Base-by-base conservation (phyloP, 2,888 invertebrate genomes). In the Liodrosophila aerea region DNA sequence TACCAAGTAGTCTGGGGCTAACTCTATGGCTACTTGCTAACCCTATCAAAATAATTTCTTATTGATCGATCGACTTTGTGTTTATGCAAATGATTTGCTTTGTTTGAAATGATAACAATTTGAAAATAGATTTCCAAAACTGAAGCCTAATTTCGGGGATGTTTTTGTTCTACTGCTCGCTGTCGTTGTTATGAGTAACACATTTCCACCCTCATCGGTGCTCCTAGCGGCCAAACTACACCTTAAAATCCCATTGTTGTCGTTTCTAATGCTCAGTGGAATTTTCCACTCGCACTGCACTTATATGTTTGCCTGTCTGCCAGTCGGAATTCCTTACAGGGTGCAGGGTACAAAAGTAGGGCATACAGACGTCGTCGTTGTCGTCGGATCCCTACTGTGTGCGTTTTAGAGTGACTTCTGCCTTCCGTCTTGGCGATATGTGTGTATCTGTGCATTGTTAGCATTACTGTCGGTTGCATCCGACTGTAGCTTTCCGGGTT, bases 271-370 rank as follows among this genome's bases (percentile, higher is more conserved):
- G 51, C 33, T 37, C 74, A 83, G 70, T 86, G 88, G 88, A 87
- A 88, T 71, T 87, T 87, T 87, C 88, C 87, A 86, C 65, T 87
- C 77, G 56, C 45, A 13, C 65, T 77, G 83, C 78, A 85, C 76
- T 78, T 78, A 53, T 80, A 80, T 77, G 85, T 73, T 64, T 80
- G 85, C 83, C 64, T 47, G 63, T 56, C 68, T 61, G 53, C 40
- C 52, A 57, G 40, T 51, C 51, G 63, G n/a, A 45, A 12, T 52
- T 62, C 63, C 51, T 18, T 37, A 30, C 54, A 34, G n/a, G 15
- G 7, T 13, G 29, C 45, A 56, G 72, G 52, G 61, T 60, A 64
- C 56, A 52, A 66, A n/a, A 37, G 72, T 69, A 69, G 68, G 66
- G 68, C 66, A 71, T 56, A 18, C 5, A 30, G 12, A 29, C 34